These are phyloP conservation scores for Panurus biarmicus DNA, from an alignment of 2,113 vertebrate genomes.

Conservation along the genomic window DNA sequence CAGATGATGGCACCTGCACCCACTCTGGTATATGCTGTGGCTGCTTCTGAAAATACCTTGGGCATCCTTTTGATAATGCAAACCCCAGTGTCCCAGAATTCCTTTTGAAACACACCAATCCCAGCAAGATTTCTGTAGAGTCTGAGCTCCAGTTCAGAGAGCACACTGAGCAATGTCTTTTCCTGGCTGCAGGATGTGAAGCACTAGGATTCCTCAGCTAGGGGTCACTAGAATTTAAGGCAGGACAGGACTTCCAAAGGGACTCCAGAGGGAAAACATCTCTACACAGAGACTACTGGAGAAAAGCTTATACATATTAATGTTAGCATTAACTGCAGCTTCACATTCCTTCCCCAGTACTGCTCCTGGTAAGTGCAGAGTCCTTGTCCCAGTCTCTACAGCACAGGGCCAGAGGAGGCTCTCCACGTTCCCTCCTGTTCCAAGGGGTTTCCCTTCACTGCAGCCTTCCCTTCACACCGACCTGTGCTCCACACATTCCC, in stretches of 20 bases:
- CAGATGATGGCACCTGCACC: not conserved
- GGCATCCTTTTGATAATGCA: not conserved
- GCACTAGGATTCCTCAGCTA: not conserved
- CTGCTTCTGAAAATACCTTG: not conserved
- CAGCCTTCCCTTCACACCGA: not conserved
- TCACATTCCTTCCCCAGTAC: not conserved
- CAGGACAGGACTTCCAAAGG: not conserved
- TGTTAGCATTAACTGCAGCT: not conserved
- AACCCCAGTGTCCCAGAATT: not conserved
- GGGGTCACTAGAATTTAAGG: slow-evolving; percentile 21
- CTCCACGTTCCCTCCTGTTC: not conserved
- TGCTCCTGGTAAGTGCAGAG: not conserved
- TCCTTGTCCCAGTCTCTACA: not conserved
- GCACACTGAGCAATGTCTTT: not conserved
- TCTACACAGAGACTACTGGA: not conserved
- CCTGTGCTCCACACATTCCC: not conserved
- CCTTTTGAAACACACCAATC: not conserved
- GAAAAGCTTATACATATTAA: not conserved
- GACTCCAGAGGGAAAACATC: not conserved
- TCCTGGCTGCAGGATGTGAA: not conserved
- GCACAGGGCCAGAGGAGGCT: not conserved
- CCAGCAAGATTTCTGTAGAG: not conserved
- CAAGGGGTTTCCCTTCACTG: not conserved
- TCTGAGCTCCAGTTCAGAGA: not conserved
- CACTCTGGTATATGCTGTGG: not conserved